Percentiles rank a stretch among this genome's conserved stretches.
phyloP scores from a whole-genome alignment of 2,888 invertebrate species.

The Ernsta delagoae region DNA sequence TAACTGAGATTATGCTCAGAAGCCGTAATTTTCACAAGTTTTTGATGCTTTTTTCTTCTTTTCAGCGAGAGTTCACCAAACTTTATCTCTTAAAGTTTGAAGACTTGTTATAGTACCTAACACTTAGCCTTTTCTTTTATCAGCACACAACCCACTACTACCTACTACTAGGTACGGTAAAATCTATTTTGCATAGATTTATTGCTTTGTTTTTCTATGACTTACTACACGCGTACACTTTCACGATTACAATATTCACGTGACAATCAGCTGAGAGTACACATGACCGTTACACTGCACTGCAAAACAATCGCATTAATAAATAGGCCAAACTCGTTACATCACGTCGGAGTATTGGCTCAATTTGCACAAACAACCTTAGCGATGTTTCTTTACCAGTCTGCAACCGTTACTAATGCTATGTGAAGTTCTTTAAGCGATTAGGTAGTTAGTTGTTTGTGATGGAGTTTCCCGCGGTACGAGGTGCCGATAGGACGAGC shows the following conservation, averaged over 20 bases:
- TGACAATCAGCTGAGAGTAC: slow-evolving; percentile 36
- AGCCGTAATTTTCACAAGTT: not conserved
- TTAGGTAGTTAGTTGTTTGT: slow-evolving; percentile 32
- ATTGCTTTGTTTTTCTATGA: not conserved
- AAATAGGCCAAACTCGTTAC: slow-evolving; percentile 66
- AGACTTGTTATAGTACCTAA: slow-evolving; percentile 23
- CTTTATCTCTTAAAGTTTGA: slow-evolving; percentile 31
- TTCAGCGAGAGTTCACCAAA: slow-evolving; percentile 13
- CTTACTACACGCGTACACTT: not conserved
- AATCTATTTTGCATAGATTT: not conserved
- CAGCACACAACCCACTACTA: not conserved
- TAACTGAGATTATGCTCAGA: not conserved
- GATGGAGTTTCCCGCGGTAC: slow-evolving; percentile 50
- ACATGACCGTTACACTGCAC: slow-evolving; percentile 46
- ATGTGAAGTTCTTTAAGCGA: not conserved
- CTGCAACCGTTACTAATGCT: slow-evolving; percentile 1
- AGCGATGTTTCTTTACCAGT: slow-evolving; percentile 15
- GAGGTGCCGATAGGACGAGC: slow-evolving; percentile 22
- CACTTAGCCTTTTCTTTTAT: slow-evolving; percentile 18
- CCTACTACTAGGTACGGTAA: not conserved
- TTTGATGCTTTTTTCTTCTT: not conserved
- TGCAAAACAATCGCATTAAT: slow-evolving; percentile 65
- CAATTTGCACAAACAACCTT: slow-evolving; percentile 10
- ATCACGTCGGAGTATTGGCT: slow-evolving; percentile 48
- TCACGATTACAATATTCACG: slow-evolving; percentile 17